Base-by-base conservation (phyloP, 2,113 vertebrate species). In the Tachysurus vachellii region DNA sequence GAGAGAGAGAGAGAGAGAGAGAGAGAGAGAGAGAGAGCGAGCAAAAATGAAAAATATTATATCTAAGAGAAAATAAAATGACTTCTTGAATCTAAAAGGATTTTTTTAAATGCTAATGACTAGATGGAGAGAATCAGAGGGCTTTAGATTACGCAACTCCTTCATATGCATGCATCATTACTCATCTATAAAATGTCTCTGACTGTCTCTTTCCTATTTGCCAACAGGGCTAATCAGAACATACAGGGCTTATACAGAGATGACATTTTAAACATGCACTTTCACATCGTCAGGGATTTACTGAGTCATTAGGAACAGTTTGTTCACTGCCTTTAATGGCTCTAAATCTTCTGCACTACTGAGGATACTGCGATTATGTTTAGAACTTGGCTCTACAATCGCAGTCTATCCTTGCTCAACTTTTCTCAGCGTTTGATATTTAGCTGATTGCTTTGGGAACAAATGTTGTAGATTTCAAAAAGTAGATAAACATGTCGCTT, bases 121-220 rank as follows among this genome's bases (percentile, higher is more conserved):
- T 87, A 17, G n/a, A 66, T 5, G 10, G n/a, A 57, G 4, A 64
- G 57, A 50, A 80, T 28, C 79, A 42, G 23, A 59, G 75, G 61
- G 83, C n/a, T 21, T 36, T 83, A 66, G 61, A 44, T 82, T 82
- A 56, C n/a, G 50, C 54, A 88, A 89, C 64, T 87, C 23, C n/a
- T 79, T 88, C 59, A 85, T 82, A 79, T 50, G 47, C 47, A 88
- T 83, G 71, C 66, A 61, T 89, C 86, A 85, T 84, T 75, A 47
- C 80, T 54, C 75, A 73, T 70, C 59, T 57, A n/a, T 31, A 83
- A 85, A 85, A 64, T 73, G 76, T 64, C 57, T 75, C 70, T 26
- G 21, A 26, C 82, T 86, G 64, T 82, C 47, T 50, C 47, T 50
- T 9, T 50, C 82, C 77, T 47, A 28, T 71, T 77, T 82, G 66